A percentile compares a stretch with the other conserved stretches of the same genome.
Conservation (phyloP, 2,888 invertebrate species). For the Caenorhabditis zanzibari region DNA sequence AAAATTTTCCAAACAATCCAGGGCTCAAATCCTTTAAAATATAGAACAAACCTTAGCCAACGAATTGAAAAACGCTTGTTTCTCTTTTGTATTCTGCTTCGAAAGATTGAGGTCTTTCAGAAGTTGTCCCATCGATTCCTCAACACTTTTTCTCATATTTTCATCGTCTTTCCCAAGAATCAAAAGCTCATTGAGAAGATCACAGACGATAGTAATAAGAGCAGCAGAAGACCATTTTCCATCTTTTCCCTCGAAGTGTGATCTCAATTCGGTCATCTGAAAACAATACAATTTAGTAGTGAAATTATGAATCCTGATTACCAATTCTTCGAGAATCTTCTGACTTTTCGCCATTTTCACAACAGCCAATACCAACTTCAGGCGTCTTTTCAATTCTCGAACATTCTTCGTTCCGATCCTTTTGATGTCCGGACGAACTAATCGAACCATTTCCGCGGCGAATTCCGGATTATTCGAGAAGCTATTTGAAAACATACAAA, state of each 20-base stretch:
- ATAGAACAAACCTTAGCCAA: constrained; percentile 47
- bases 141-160: constrained; percentile 15
- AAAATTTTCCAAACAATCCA: too few species aligned
- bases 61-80: constrained; percentile 58
- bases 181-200: constrained; percentile 51
- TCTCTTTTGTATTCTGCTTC: constrained; percentile 54
- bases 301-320: not conserved
- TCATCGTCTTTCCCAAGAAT: constrained; percentile 49
- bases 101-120: constrained; percentile 44
- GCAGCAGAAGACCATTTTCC: constrained; percentile 46
- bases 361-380: constrained; percentile 42
- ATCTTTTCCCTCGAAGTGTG: constrained; percentile 39
- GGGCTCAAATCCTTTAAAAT: too few species aligned
- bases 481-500: constrained; percentile 32
- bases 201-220: constrained; percentile 47
- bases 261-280: constrained; percentile 36
- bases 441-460: constrained; percentile 53
- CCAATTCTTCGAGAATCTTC: constrained; percentile 28
- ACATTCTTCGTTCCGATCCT: constrained; percentile 23
- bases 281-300: not conserved
- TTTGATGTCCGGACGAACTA: constrained; percentile 38
- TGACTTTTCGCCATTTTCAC: constrained; percentile 53
- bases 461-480: constrained; percentile 21
- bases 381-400: constrained; percentile 38
- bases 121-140: constrained; percentile 43